phyloP scores from a whole-genome alignment of 2,797 vertebrate genomes.

The Xenentodon cancila region DNA sequence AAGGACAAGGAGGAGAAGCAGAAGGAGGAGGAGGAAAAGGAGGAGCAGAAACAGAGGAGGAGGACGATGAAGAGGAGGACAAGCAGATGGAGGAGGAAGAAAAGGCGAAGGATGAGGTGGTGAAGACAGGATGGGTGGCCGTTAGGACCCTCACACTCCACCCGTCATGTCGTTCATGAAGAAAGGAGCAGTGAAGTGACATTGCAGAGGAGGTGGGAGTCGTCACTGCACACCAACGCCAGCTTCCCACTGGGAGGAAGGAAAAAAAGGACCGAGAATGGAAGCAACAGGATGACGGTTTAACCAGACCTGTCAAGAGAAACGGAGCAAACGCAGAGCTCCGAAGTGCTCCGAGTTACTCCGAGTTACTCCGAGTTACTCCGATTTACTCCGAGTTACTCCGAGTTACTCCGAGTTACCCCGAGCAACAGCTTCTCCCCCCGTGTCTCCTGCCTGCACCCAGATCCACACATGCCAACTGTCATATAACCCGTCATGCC shows the following conservation, averaged over 20 bases:
- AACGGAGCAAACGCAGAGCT: conserved; percentile 44
- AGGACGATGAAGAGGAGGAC: too few relatives aligned
- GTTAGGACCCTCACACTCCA: conserved; percentile 29
- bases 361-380: too few relatives aligned
- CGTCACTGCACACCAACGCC: conserved; percentile 52
- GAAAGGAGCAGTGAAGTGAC: conserved; percentile 39
- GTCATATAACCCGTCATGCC: conserved; percentile 53
- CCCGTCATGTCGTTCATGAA: conserved; percentile 27
- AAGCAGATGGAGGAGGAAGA: too few relatives aligned
- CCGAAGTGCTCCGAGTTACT: conserved; percentile 29
- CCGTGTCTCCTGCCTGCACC: conserved; percentile 7
- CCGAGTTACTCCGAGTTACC: conserved; percentile 29
- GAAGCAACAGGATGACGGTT: conserved; percentile 41
- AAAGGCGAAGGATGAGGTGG: too few relatives aligned
- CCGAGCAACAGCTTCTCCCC: conserved; percentile 5
- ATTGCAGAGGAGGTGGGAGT: conserved; percentile 43
- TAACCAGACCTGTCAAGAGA: conserved; percentile 47
- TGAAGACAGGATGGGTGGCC: too few relatives aligned
- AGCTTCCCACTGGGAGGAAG: conserved; percentile 5
- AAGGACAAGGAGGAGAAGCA: too few relatives aligned
- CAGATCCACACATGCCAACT: conserved; percentile 37
- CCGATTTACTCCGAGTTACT: conserved; percentile 20
- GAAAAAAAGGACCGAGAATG: conserved; percentile 22
- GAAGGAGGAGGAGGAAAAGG: too few relatives aligned
- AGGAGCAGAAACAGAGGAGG: too few relatives aligned